A percentile compares a stretch with the other conserved stretches of the same genome.
phyloP scores from a whole-genome alignment of 2,797 vertebrate genomes.

The Peromyscus nudipes region DNA sequence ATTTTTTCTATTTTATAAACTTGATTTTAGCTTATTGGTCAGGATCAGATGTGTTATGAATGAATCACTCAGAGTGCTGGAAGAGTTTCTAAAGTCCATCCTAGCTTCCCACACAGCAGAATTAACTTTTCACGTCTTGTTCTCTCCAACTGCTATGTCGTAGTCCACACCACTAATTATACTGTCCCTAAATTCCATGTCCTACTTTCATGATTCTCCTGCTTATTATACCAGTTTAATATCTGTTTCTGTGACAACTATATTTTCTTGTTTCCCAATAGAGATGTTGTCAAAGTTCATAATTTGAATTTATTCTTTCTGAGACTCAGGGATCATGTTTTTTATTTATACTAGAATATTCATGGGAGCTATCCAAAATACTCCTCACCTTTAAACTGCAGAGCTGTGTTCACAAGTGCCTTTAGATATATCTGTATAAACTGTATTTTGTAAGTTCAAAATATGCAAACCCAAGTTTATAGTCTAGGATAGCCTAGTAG shows the following conservation, averaged over 20 bases:
- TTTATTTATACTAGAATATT: background rate
- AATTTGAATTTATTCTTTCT: constrained; percentile 14
- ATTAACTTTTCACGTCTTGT: background rate
- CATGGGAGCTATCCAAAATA: background rate
- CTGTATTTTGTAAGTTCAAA: background rate
- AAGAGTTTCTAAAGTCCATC: background rate
- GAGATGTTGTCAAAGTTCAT: background rate
- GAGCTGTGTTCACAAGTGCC: background rate
- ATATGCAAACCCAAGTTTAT: background rate
- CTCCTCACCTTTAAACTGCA: background rate
- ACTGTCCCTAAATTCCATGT: background rate
- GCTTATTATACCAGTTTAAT: background rate
- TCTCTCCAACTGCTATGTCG: background rate
- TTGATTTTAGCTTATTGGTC: background rate
- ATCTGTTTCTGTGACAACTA: background rate
- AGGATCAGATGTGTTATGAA: background rate
- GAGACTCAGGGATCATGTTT: background rate
- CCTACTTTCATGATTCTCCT: background rate
- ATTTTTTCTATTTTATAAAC: background rate
- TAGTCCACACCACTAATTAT: background rate
- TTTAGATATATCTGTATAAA: background rate
- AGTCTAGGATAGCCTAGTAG: background rate
- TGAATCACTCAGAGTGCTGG: accelerated
- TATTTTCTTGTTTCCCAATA: background rate
- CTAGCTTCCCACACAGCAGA: background rate